Conservation (phyloP, 2,113 vertebrate genomes). For the Asarcornis scutulata region DNA sequence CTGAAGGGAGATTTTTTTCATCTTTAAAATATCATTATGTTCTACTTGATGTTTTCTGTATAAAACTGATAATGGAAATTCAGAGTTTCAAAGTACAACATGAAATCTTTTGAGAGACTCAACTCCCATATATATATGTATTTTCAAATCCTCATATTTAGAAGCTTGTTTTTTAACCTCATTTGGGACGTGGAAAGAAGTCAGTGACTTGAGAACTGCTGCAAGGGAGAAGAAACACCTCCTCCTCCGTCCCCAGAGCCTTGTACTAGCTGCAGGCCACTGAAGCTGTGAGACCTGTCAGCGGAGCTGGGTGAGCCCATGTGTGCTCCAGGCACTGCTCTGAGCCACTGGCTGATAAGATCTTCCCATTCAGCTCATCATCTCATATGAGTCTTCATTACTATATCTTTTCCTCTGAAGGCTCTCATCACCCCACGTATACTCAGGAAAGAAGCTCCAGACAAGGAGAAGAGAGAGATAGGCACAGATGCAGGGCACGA, state of each 20-base stretch:
- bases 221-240: neutral
- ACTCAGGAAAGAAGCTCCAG: neutral
- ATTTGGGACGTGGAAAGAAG: neutral
- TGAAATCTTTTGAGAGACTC: neutral
- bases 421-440: rapidly evolving
- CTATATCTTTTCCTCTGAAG: rapidly evolving
- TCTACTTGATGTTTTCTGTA: neutral
- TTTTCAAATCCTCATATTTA: neutral
- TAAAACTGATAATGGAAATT: neutral
- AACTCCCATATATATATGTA: neutral
- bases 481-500: neutral
- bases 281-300: rapidly evolving
- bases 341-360: neutral
- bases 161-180: neutral
- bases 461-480: neutral
- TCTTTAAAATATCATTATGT: neutral
- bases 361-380: neutral
- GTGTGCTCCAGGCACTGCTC: rapidly evolving
- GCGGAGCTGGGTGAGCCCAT: neutral
- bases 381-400: neutral
- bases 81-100: neutral
- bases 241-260: neutral
- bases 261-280: rapidly evolving
- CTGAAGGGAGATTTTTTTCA: neutral
- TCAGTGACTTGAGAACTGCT: neutral